phyloP scores from a whole-genome alignment of 2,113 vertebrate genomes.

The Notothenia coriiceps region DNA sequence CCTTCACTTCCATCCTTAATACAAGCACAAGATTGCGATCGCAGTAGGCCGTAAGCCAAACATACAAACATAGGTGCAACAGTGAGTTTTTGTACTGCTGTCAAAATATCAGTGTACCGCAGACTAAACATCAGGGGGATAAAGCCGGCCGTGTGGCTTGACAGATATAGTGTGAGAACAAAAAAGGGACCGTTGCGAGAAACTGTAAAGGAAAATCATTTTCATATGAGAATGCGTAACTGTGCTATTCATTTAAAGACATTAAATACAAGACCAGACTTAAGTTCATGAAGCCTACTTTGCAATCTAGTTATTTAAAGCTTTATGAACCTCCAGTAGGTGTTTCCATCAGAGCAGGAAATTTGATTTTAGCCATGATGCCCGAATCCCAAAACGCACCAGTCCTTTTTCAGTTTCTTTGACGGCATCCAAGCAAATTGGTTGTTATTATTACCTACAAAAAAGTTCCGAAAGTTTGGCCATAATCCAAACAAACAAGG shows the following conservation, averaged over 20 bases:
- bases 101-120: slow-evolving; percentile 75
- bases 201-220: slow-evolving; percentile 27
- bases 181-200: neutral
- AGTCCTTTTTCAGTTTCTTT: neutral
- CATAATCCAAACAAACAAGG: neutral
- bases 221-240: slow-evolving; percentile 17
- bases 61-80: slow-evolving; percentile 61
- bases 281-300: slow-evolving; percentile 14
- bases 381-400: slow-evolving; percentile 11
- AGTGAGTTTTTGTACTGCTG: slow-evolving; percentile 65
- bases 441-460: slow-evolving; percentile 6
- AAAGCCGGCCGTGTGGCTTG: slow-evolving; percentile 31
- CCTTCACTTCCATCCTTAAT: slow-evolving; percentile 53
- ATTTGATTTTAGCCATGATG: slow-evolving; percentile 4
- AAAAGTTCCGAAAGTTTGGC: neutral
- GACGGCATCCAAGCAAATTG: neutral
- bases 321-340: slow-evolving; percentile 9
- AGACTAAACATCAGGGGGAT: slow-evolving; percentile 79
- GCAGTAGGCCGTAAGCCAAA: slow-evolving; percentile 40
- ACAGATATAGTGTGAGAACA: slow-evolving; percentile 52
- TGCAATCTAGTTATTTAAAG: slow-evolving; percentile 40
- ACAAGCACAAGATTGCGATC: slow-evolving; percentile 38
- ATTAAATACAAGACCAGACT: slow-evolving; percentile 21
- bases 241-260: slow-evolving; percentile 18
- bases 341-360: slow-evolving; percentile 27